Percentiles rank a stretch among this genome's conserved stretches.
phyloP scores from a whole-genome alignment of 2,888 invertebrate genomes.

The Sarcophaga variegata region DNA sequence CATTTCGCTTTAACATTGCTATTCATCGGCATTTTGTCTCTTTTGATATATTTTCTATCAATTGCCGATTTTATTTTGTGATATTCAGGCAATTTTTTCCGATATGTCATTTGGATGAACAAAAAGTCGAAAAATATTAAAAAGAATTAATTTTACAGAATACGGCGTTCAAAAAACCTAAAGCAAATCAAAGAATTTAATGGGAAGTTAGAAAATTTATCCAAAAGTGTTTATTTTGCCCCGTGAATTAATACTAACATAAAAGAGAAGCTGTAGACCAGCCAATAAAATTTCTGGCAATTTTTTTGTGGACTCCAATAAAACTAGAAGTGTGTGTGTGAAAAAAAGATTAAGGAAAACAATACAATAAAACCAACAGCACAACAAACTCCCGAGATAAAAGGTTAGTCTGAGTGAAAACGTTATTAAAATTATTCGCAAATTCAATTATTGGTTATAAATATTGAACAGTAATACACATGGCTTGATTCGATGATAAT shows the following conservation, averaged over 20 bases:
- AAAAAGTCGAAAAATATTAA: conserved; percentile 42
- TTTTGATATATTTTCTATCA: conserved; percentile 41
- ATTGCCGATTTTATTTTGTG: conserved; percentile 59
- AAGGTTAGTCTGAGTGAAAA: conserved; percentile 25
- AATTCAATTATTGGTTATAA: conserved; percentile 11
- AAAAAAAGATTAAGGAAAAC: conserved; percentile 22
- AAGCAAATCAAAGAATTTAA: conserved; percentile 12
- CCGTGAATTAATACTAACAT: conserved; percentile 11
- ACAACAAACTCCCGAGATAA: conserved; percentile 16
- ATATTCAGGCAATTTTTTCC: conserved; percentile 54
- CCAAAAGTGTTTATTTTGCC: background rate
- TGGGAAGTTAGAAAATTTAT: conserved; percentile 30
- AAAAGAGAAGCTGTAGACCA: conserved; percentile 26
- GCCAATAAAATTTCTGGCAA: conserved; percentile 29
- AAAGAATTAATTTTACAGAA: conserved; percentile 46
- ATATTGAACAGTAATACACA: background rate
- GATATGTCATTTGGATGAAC: conserved; percentile 57
- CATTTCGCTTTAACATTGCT: conserved; percentile 39
- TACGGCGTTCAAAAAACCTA: conserved; percentile 2
- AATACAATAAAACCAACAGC: background rate
- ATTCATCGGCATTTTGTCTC: conserved; percentile 48
- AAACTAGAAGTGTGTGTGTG: conserved; percentile 34
- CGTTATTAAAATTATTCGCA: background rate
- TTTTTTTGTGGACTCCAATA: conserved; percentile 38
- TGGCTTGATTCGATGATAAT: background rate